Base-by-base conservation (phyloP, 1,140 invertebrate species). In the Penaeus indicus region DNA sequence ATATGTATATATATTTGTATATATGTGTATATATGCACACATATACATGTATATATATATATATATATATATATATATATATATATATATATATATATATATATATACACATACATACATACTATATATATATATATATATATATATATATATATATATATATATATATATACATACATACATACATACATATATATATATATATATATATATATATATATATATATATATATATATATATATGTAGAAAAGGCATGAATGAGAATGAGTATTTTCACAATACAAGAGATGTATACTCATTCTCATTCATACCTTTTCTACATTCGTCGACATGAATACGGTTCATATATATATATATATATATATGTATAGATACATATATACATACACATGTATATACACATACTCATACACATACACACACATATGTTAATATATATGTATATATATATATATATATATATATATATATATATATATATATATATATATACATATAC, bases 181-280 rank as follows among this genome's bases (percentile, higher is more conserved):
- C 25, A 38, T 27, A 38, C 5, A 38, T 2, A 38, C 8, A 38
- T 25, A 38, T 72, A 72, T 72, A 72, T 72, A 72, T 72, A 72
- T 72, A 72, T 72, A 72, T 72, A 72, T 25, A 72, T 72, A 72
- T 72, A 72, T 72, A 72, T 72, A 72, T 72, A 72, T 72, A 25
- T 72, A 72, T 72, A 72, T 72, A n/a, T 75, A 38, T 75, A n/a
- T 27, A 18, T 75, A 19, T 19, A 27, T 75, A 38, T 75, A 38
- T 27, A 38, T 27, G n/a, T 19, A 19, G 22, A n/a, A n/a, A n/a
- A n/a, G n/a, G n/a, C n/a, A n/a, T n/a, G n/a, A n/a, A n/a, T n/a
- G n/a, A n/a, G n/a, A n/a, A n/a, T n/a, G n/a, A n/a, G n/a, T n/a
- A n/a, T n/a, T n/a, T n/a, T n/a, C n/a, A n/a, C n/a, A n/a, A n/a